A percentile compares a stretch with the other conserved stretches of the same genome.
Evolutionary conservation across 2,888 invertebrate genomes (phyloP).

Genomic region (Osmoderma eremita): DNA sequence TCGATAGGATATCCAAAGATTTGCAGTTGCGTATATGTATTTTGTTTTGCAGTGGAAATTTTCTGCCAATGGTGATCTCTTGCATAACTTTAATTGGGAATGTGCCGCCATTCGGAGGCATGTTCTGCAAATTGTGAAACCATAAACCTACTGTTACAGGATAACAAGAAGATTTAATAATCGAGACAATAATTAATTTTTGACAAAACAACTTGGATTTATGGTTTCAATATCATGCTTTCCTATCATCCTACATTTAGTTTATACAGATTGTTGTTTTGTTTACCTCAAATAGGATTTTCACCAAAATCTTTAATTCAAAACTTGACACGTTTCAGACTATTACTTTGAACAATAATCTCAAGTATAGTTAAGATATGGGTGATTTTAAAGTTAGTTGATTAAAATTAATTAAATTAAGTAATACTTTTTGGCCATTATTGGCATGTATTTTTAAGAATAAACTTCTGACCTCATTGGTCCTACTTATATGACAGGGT

Average conservation of each 20-base stretch:
- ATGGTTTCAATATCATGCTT: constrained; percentile 33
- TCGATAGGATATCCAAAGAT: constrained; percentile 11
- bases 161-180: not conserved
- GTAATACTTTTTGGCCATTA: no score
- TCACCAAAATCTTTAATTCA: constrained; percentile 46
- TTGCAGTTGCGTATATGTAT: constrained; percentile 33
- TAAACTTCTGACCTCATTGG: no score
- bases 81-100: constrained; percentile 35
- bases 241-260: constrained; percentile 39
- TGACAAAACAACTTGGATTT: constrained; percentile 12
- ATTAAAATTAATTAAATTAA: no score
- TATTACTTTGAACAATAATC: not conserved
- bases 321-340: constrained; percentile 17
- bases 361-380: not conserved
- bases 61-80: constrained; percentile 33
- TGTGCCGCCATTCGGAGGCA: constrained; percentile 25
- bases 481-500: no score
- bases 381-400: no score
- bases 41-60: constrained; percentile 31
- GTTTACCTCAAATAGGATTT: constrained; percentile 48
- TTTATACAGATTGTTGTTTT: constrained; percentile 31
- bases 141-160: constrained; percentile 24
- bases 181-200: constrained; percentile 3
- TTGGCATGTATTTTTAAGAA: no score
- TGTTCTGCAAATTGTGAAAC: constrained; percentile 34